Percentiles rank a stretch among this genome's conserved stretches.
These are phyloP conservation scores for Ellobius talpinus DNA, from an alignment of 2,113 vertebrate species.

Conservation along the genomic window DNA sequence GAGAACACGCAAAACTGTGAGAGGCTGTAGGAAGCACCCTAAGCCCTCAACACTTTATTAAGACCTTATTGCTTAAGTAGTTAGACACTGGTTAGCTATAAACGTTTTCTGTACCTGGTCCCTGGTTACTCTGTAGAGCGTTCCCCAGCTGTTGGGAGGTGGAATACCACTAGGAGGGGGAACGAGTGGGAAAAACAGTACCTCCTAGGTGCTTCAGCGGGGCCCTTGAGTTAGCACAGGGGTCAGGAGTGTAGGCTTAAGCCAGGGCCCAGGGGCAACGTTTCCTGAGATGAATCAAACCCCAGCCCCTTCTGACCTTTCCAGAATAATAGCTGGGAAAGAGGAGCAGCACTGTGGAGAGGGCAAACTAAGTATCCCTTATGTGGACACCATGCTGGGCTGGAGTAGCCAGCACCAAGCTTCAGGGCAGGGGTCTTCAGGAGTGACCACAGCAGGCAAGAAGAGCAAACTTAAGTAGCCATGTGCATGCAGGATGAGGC, in stretches of 20 bases:
- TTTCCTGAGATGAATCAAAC: constrained; percentile 76
- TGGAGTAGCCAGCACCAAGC: background rate
- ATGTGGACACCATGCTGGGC: constrained; percentile 1
- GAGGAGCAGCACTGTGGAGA: constrained; percentile 46
- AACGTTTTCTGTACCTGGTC: constrained; percentile 51
- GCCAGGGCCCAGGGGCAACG: constrained; percentile 69
- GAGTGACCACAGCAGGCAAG: constrained; percentile 2
- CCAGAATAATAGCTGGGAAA: constrained; percentile 49
- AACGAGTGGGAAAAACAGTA: constrained; percentile 6
- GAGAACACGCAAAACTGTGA: background rate
- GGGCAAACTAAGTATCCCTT: background rate
- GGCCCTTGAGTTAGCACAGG: constrained; percentile 44
- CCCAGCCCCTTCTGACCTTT: constrained; percentile 55
- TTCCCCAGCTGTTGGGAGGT: background rate
- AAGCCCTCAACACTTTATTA: constrained; percentile 74
- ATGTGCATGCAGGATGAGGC: constrained; percentile 15
- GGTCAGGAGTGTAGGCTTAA: constrained; percentile 47
- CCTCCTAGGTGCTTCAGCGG: constrained; percentile 12
- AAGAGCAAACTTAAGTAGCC: background rate
- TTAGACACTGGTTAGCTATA: constrained; percentile 67
- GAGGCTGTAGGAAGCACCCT: constrained; percentile 44
- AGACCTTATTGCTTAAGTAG: constrained; percentile 77
- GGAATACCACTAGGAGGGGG: background rate
- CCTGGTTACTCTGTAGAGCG: constrained; percentile 54
- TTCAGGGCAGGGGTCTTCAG: background rate